Percentiles rank a stretch among this genome's conserved stretches.
These are phyloP conservation scores for Lacanobia wlatinum DNA, from an alignment of 2,888 invertebrate species.

Conservation along the genomic window DNA sequence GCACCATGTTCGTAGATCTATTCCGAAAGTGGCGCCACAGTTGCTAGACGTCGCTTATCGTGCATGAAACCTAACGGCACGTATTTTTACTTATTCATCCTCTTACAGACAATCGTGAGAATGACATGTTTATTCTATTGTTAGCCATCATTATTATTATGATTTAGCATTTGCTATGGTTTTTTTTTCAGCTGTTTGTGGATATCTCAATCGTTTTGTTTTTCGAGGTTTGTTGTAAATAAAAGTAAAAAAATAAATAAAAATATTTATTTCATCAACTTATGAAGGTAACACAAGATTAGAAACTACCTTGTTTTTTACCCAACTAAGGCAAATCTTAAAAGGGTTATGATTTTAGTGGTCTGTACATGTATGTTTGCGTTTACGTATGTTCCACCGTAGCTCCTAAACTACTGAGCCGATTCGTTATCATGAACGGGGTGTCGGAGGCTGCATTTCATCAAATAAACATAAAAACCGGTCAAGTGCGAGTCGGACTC, in stretches of 20 bases:
- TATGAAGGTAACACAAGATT: no score
- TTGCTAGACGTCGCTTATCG: background rate
- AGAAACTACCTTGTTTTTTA: no score
- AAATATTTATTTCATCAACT: no score
- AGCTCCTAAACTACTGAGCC: no score
- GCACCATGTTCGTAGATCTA: background rate
- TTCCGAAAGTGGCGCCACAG: background rate
- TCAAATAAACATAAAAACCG: no score
- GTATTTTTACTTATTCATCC: constrained; percentile 17
- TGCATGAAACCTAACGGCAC: background rate
- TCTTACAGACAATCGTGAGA: constrained; percentile 29
- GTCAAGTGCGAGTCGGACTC: no score
- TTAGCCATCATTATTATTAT: constrained; percentile 6
- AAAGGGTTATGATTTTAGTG: no score
- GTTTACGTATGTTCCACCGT: no score
- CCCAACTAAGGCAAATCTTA: background rate
- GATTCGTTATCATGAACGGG: no score
- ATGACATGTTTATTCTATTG: constrained; percentile 25
- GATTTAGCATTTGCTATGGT: constrained; percentile 8
- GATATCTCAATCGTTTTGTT: background rate
- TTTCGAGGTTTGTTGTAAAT: background rate
- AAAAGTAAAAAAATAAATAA: no score
- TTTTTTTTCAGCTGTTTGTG: background rate
- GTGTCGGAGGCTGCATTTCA: no score
- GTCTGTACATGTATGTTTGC: no score